Evolutionary conservation across 2,888 invertebrate genomes (phyloP).

Genomic region (Polydesmus complanatus): DNA sequence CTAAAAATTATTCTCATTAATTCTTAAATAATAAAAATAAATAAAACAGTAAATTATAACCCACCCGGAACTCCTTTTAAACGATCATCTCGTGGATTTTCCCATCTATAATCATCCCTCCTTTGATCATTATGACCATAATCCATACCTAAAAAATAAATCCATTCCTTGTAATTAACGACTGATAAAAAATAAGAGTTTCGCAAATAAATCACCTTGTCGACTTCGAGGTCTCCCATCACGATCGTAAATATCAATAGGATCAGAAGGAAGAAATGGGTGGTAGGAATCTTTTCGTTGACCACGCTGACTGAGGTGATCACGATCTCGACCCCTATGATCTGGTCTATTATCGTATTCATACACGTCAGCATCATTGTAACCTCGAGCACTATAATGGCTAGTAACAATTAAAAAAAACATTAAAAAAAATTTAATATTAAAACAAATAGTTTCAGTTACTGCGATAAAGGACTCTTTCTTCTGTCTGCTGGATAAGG

Average conservation of each 20-base stretch:
- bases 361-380: background rate
- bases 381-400: background rate
- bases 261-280: background rate
- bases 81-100: background rate
- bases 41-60: background rate
- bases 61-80: background rate
- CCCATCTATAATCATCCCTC: background rate
- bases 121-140: conserved; percentile 1
- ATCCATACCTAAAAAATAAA: background rate
- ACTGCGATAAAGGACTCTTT: background rate
- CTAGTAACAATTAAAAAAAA: no score
- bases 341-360: background rate
- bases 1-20: background rate
- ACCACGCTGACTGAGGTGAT: background rate
- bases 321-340: background rate
- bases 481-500: background rate
- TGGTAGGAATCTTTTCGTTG: background rate
- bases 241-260: background rate
- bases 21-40: background rate
- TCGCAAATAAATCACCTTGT: background rate
- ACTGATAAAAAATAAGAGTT: no score
- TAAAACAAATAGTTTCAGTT: background rate
- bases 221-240: background rate
- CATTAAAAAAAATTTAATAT: background rate
- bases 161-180: background rate